Percentiles rank a stretch among this genome's conserved stretches.
Evolutionary conservation across 2,797 vertebrate genomes (phyloP).

Genomic region (Eptatretus atami): DNA sequence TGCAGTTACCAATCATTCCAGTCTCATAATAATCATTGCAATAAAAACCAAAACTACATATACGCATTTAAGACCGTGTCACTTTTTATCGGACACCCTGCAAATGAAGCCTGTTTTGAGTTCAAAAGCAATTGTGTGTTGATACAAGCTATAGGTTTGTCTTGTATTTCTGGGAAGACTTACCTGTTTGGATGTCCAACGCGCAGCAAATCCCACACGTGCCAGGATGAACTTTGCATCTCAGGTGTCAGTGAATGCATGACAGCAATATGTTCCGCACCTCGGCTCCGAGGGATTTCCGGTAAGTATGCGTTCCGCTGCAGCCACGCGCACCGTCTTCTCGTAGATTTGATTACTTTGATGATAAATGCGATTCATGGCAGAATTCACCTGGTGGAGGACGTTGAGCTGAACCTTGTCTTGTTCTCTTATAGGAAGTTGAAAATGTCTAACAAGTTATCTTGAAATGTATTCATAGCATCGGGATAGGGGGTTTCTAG

Average conservation of each 20-base stretch:
- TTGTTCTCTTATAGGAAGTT: too few species aligned
- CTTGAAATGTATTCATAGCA: too few species aligned
- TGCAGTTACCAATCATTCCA: too few species aligned
- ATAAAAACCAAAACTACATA: background rate
- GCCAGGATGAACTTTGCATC: conserved; percentile 91
- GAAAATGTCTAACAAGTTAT: too few species aligned
- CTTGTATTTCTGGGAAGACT: background rate
- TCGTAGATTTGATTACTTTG: conserved; percentile 52
- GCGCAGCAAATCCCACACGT: conserved; percentile 49
- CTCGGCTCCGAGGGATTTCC: conserved; percentile 52
- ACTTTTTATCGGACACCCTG: background rate
- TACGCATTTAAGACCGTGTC: background rate
- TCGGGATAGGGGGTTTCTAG: too few species aligned
- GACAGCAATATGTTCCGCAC: conserved; percentile 76
- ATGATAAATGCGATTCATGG: conserved; percentile 73
- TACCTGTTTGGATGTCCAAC: conserved; percentile 61
- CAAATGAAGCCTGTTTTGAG: too few species aligned
- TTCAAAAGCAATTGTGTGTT: too few species aligned
- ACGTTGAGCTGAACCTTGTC: too few species aligned
- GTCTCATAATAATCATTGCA: background rate
- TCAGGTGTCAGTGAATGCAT: conserved; percentile 49
- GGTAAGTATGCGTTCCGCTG: conserved; percentile 47
- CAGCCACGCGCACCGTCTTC: conserved; percentile 48
- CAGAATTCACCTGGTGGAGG: conserved; percentile 34
- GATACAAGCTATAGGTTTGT: too few species aligned